Evolutionary conservation across 2,113 vertebrate genomes (phyloP), one percentile per base, ranked within the genome.

Genomic region (Scophthalmus maximus): DNA sequence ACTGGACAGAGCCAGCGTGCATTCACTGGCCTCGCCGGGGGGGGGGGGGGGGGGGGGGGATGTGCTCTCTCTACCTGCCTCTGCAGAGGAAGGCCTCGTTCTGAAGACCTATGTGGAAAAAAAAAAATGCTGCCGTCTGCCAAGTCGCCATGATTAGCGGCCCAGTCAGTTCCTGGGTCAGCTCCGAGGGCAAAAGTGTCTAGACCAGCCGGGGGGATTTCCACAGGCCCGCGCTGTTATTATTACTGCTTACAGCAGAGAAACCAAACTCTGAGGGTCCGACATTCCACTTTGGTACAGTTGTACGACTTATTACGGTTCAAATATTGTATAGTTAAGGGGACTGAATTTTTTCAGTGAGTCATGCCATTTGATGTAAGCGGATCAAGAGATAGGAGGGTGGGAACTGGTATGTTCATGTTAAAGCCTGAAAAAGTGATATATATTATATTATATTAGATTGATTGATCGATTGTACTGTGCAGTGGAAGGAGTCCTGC

Each of bases 51-150:
- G n/a, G n/a, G n/a, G n/a, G n/a, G n/a, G n/a, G n/a, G n/a, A n/a
- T n/a, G n/a, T n/a, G n/a, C n/a, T n/a, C n/a, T n/a, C n/a, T n/a
- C n/a, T 92, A 91, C 89, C 88, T 91, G 80, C 68, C 80, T 88
- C 81, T 82, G 69, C 53, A 84, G 82, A 89, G 92, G 88, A 92
- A 91, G 70, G 70, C 60, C 59, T 82, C 15, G 78, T 87, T 92
- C 71, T 84, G 34, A 68, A 74, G 76, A 79, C 87, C 64, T 68
- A 57, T 88, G 90, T n/a, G n/a, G n/a, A 90, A 89, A 92, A 57
- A 90, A 34, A 89, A 91, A 52, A 84, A 78, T 77, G 58, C 26
- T 38, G 50, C 59, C 42, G 70, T 77, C 65, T 88, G 90, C 88
- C 90, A 91, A 91, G 78, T 73, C n/a, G 61, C 52, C 52, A n/a